Evolutionary conservation across 2,888 invertebrate genomes (phyloP).

Genomic region (Prionchulus punctatus): DNA sequence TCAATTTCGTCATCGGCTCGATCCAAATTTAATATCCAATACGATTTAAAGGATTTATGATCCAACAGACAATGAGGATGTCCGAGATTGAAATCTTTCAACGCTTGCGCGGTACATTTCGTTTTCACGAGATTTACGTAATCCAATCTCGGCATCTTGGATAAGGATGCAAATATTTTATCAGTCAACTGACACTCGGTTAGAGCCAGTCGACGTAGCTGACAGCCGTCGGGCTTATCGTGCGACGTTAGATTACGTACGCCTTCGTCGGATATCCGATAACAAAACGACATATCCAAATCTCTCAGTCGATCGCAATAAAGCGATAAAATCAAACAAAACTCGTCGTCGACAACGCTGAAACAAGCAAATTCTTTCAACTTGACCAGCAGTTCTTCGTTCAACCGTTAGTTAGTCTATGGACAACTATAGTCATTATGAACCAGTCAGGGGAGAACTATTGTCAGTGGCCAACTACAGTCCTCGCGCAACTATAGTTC

Average conservation of each 20-base stretch:
- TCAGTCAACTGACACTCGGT: not conserved
- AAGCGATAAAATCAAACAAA: not conserved
- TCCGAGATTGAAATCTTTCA: not conserved
- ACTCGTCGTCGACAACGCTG: not conserved
- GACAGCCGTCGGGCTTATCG: not conserved
- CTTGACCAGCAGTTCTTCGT: too few relatives aligned
- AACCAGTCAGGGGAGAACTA: too few relatives aligned
- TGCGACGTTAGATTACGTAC: too few relatives aligned
- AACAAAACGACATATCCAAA: constrained; percentile 1
- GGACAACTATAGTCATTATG: too few relatives aligned
- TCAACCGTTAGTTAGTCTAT: too few relatives aligned
- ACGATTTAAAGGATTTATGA: too few relatives aligned
- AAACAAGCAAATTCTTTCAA: too few relatives aligned
- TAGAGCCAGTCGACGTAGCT: not conserved
- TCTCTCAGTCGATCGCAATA: not conserved
- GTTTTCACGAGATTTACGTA: not conserved
- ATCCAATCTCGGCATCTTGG: not conserved
- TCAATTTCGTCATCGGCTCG: too few relatives aligned
- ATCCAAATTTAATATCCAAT: too few relatives aligned
- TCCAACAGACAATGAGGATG: too few relatives aligned
- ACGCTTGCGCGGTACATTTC: not conserved
- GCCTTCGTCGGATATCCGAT: too few relatives aligned
- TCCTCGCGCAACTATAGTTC: not conserved
- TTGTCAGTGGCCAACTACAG: too few relatives aligned
- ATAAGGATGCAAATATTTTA: not conserved